phyloP scores from a whole-genome alignment of 2,797 vertebrate genomes.

The Sebastes kiyomatsui region DNA sequence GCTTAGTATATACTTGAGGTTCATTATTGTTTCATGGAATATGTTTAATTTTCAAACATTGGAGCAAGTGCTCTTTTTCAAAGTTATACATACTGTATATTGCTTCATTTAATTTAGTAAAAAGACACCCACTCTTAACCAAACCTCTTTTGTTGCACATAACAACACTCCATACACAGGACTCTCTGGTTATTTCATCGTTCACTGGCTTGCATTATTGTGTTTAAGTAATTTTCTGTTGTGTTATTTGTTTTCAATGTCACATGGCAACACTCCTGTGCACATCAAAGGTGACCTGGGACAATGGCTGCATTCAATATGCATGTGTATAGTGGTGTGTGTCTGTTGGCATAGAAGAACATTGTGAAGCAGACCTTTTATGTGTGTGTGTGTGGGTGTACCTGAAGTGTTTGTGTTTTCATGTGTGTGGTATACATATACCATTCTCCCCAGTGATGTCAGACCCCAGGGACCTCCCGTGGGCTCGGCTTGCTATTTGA shows the following conservation, averaged over 20 bases:
- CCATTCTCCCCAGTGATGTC: constrained; percentile 21
- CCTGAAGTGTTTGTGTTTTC: neutral
- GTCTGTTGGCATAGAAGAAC: neutral
- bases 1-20: too few relatives aligned
- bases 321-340: neutral
- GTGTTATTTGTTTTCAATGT: constrained; percentile 19
- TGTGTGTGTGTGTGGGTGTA: neutral
- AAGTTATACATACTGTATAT: neutral
- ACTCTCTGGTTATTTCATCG: constrained; percentile 24
- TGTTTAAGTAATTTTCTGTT: constrained; percentile 22
- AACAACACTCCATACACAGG: neutral
- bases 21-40: too few relatives aligned
- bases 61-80: neutral
- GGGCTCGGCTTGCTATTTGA: constrained; percentile 31
- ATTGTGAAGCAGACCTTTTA: neutral
- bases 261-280: constrained; percentile 20
- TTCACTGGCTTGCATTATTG: constrained; percentile 41
- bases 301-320: constrained; percentile 22
- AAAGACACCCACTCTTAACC: neutral
- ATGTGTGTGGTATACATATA: neutral
- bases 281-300: constrained; percentile 42
- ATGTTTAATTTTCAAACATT: neutral
- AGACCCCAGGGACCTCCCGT: constrained; percentile 24
- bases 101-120: neutral
- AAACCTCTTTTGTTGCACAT: neutral